Evolutionary conservation across 2,113 vertebrate species (phyloP), one percentile per base, ranked within the genome.

Genomic region (Hystrix cristata): DNA sequence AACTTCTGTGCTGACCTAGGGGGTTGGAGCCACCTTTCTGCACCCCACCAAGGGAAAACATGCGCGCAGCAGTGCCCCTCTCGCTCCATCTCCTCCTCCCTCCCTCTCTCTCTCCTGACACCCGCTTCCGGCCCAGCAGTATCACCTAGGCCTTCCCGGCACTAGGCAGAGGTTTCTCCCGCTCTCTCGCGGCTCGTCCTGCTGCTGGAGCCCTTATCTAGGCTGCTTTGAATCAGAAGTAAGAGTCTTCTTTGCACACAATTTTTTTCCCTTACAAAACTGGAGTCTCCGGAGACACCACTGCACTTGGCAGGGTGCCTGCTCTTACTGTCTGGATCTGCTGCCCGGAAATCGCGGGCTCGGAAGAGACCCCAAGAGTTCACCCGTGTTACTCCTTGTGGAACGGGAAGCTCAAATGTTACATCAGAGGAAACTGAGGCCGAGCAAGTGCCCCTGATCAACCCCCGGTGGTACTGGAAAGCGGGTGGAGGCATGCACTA

Each of bases 71-170:
- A 12, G 5, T 0, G 0, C 7, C 38, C 29, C 78, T 60, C 78
- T 25, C n/a, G 43, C 25, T 11, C 15, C 21, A 31, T 0, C 6
- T 3, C 9, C n/a, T 0, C 27, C 10, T 3, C 1, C 1, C 3
- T 15, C 16, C 4, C 3, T 23, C 6, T 10, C 43, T 7, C 1
- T 10, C 34, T 1, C 10, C 31, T 59, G 31, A 29, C n/a, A 5
- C 59, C 31, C 6, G 29, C 60, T 69, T 48, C 65, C 4, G 5
- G 46, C 76, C 59, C 13, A 90, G 85, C 19, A 10, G 15, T 11
- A 10, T 9, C 59, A 57, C 14, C 31, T 18, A 64, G 60, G 46
- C 23, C 46, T 15, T 7, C 11, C 1, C 19, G 27, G 1, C 0
- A 16, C 5, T 11, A 11, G 14, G 2, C 21, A n/a, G 59, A 59